These are phyloP conservation scores for Vanessa atalanta DNA, from an alignment of 1,140 invertebrate species.

Conservation along the genomic window DNA sequence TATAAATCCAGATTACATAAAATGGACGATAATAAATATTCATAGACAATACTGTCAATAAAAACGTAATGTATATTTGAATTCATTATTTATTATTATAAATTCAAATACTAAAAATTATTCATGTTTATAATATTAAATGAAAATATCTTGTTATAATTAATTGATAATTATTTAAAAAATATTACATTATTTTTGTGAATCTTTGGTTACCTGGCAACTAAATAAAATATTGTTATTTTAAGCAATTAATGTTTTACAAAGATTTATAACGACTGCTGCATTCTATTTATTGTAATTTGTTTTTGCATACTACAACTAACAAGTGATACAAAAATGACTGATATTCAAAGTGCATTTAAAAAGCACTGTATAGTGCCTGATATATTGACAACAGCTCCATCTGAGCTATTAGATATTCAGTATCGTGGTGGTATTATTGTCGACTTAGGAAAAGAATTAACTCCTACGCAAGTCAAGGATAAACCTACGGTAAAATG, in stretches of 20 bases:
- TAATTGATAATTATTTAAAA: no score
- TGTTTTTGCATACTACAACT: not conserved
- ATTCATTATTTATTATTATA: no score
- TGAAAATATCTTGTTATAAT: no score
- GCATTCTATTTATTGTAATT: not conserved
- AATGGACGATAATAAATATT: not conserved
- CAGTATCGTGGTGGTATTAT: constrained; percentile 50
- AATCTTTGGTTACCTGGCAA: not conserved
- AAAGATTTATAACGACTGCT: not conserved
- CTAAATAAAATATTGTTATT: not conserved
- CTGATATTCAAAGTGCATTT: constrained; percentile 61
- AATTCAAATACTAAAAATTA: no score
- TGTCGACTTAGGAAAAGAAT: constrained; percentile 58
- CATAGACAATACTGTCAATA: not conserved
- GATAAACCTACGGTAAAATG: constrained; percentile 66
- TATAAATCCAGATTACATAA: no score
- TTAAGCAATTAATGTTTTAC: no score
- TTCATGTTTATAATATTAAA: no score
- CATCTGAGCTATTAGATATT: constrained; percentile 58
- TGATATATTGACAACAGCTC: constrained; percentile 63
- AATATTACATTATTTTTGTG: no score
- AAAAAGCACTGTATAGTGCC: constrained; percentile 67
- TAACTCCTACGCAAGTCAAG: constrained; percentile 72
- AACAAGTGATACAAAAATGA: constrained; percentile 42
- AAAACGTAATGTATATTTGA: no score